Base-by-base conservation (phyloP, 2,888 invertebrate genomes). In the Chymomyza caudatula region DNA sequence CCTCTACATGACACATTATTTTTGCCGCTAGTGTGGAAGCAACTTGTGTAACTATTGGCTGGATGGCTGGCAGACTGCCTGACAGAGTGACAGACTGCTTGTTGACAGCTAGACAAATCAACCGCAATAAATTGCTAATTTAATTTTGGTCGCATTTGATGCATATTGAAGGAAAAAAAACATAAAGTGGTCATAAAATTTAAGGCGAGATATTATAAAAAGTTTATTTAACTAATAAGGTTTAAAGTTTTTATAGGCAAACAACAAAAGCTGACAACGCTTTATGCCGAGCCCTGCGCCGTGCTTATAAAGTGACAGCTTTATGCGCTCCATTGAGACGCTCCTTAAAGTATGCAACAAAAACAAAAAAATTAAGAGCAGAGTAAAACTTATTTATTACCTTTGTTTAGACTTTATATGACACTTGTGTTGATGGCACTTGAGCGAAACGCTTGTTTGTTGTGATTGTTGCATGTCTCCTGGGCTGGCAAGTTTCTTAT, bases 371-470 rank as follows among this genome's bases (percentile, higher is more conserved):
- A 43, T n/a, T 47, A 5, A 2, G n/a, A 11, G 43, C 43, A 47
- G n/a, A 47, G 23, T 22, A 23, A 23, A 85, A 84, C 81, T 85
- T 83, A 85, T 82, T 82, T 82, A 85, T 82, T 85, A 78, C 84
- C 85, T 80, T 85, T 85, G 85, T 74, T 83, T 75, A 68, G 78
- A 80, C 77, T 85, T 85, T 85, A 80, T 85, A 82, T 69, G 80
- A 71, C 75, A 78, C 73, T 80, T 59, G 59, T 65, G 77, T 65
- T 70, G 78, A 77, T 75, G 84, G 75, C 75, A 78, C 81, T 78
- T 78, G 70, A 73, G 78, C 65, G 72, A 81, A 81, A 73, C 73
- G 71, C 83, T 76, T 74, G 76, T 78, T 77, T 53, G 11, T 20
- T 53, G 51, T 17, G 54, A 42, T 13, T 62, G 20, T 13, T 63